A percentile compares a stretch with the other conserved stretches of the same genome.
Conservation (phyloP, 1,140 invertebrate species). For the Nixonia krombeini region DNA sequence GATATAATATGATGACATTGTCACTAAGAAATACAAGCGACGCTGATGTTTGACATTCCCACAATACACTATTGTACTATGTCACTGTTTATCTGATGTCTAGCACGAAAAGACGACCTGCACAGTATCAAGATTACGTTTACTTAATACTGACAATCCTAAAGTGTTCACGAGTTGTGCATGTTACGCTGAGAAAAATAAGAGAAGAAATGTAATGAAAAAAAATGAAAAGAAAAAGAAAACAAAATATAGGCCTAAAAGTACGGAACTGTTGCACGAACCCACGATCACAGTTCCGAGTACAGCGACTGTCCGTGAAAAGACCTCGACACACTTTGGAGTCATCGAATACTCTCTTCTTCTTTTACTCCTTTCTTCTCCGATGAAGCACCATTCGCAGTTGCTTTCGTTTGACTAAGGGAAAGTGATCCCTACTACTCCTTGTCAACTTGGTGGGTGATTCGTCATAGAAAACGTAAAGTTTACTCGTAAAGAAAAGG, state of each 20-base stretch:
- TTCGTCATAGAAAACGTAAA: conserved; percentile 33
- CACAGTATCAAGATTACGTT: conserved; percentile 9
- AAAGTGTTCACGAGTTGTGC: conserved; percentile 3
- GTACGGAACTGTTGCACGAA: conserved; percentile 52
- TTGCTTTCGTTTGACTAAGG: conserved; percentile 56
- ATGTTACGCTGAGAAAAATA: conserved; percentile 14
- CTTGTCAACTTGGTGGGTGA: conserved; percentile 37
- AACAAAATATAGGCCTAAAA: conserved; percentile 16
- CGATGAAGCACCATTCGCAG: conserved; percentile 58
- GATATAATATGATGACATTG: conserved; percentile 16
- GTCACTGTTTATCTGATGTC: conserved; percentile 1
- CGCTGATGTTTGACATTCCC: conserved; percentile 9
- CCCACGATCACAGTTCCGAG: conserved; percentile 56
- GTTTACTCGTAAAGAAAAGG: conserved; percentile 22
- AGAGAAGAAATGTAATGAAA: neutral
- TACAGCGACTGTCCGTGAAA: conserved; percentile 69
- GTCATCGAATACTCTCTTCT: conserved; percentile 46
- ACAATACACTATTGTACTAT: neutral
- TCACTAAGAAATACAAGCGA: conserved; percentile 7
- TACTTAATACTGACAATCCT: conserved; percentile 8
- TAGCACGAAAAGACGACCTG: neutral
- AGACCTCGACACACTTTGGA: conserved; percentile 72
- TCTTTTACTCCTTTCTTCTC: conserved; percentile 62
- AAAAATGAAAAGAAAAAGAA: conserved; percentile 12
- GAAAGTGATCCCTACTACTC: conserved; percentile 66